Conservation (phyloP, 2,113 vertebrate species). For the Phrynocephalus versicolor region DNA sequence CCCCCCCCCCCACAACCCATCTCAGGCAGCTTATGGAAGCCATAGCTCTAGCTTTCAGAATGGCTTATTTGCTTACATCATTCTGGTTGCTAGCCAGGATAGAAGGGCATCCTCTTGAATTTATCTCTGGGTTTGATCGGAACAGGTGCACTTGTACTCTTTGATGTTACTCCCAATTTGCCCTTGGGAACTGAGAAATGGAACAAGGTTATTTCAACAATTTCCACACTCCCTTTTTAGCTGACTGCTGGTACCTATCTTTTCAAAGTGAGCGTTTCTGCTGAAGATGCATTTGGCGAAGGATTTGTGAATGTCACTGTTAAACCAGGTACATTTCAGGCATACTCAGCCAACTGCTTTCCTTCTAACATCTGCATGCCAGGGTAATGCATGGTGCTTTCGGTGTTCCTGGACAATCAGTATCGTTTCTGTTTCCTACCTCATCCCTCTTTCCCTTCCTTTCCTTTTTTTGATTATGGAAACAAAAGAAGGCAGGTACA, state of each 20-base stretch:
- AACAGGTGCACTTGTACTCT: background rate
- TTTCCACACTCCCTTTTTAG: slow-evolving; percentile 58
- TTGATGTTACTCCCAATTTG: background rate
- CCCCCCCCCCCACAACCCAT: background rate
- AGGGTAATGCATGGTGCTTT: background rate
- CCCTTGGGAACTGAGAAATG: background rate
- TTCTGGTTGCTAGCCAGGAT: background rate
- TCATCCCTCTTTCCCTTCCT: background rate
- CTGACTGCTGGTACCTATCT: slow-evolving; percentile 75
- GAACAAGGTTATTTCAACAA: background rate
- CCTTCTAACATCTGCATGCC: background rate
- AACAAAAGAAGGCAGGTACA: background rate
- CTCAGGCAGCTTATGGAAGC: background rate
- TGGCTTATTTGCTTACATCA: slow-evolving; percentile 7
- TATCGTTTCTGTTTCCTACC: background rate
- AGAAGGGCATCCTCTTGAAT: background rate
- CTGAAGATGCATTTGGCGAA: slow-evolving; percentile 78
- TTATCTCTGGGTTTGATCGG: background rate
- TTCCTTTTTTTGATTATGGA: background rate
- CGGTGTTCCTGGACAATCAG: background rate
- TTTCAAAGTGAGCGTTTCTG: slow-evolving; percentile 78
- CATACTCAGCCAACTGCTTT: background rate
- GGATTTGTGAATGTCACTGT: slow-evolving; percentile 80
- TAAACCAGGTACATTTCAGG: slow-evolving; percentile 73
- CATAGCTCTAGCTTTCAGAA: background rate